Percentiles rank a stretch among this genome's conserved stretches.
Evolutionary conservation across 2,797 vertebrate species (phyloP).

Genomic region (Gymnocypris eckloni): DNA sequence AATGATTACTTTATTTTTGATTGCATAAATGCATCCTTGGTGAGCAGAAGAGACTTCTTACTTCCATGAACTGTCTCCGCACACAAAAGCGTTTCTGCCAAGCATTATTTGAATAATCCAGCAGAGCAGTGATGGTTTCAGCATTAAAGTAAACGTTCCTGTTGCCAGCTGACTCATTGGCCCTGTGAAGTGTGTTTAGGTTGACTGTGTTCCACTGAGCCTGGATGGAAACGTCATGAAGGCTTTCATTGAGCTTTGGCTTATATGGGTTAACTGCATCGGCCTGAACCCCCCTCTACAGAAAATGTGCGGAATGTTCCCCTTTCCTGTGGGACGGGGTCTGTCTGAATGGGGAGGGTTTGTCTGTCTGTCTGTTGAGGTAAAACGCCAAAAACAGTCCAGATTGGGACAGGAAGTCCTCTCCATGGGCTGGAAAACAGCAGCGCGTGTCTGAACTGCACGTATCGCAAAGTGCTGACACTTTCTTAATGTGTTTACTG

Average conservation of each 20-base stretch:
- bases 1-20: background rate
- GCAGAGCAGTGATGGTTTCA: constrained; percentile 6
- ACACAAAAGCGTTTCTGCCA: background rate
- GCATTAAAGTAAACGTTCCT: constrained; percentile 14
- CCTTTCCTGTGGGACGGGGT: constrained; percentile 81
- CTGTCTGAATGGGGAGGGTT: constrained; percentile 67
- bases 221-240: constrained; percentile 31
- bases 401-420: constrained; percentile 68
- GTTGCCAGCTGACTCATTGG: constrained; percentile 18
- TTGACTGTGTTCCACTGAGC: background rate
- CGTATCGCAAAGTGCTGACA: constrained; percentile 52
- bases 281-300: constrained; percentile 64
- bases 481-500: constrained; percentile 41
- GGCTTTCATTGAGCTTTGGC: constrained; percentile 36
- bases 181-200: constrained; percentile 9
- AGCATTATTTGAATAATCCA: constrained; percentile 30
- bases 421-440: constrained; percentile 48
- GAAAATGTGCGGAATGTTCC: constrained; percentile 82
- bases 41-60: background rate
- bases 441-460: constrained; percentile 46
- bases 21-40: background rate
- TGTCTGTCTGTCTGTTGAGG: constrained; percentile 46
- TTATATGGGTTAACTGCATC: constrained; percentile 60
- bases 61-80: background rate
- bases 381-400: constrained; percentile 57